phyloP scores from a whole-genome alignment of 2,888 invertebrate species.

The Schrankia costaestrigalis region DNA sequence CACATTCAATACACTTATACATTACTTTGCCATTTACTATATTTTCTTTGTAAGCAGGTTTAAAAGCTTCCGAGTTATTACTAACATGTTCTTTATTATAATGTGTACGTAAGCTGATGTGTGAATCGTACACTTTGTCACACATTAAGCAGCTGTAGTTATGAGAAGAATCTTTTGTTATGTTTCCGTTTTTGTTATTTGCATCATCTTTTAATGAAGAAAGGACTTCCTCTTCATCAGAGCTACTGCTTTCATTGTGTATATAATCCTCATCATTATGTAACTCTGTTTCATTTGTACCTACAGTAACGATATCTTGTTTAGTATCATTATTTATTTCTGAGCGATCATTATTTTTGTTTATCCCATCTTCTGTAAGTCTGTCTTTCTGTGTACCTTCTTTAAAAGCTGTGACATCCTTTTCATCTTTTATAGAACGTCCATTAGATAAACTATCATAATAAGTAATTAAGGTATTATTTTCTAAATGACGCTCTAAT shows the following conservation, averaged over 20 bases:
- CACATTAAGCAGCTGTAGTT: slow-evolving; percentile 45
- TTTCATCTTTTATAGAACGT: slow-evolving; percentile 15
- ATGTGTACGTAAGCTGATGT: slow-evolving; percentile 42
- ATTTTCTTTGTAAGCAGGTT: slow-evolving; percentile 20
- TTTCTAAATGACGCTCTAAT: slow-evolving; percentile 27
- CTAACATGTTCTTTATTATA: slow-evolving; percentile 37
- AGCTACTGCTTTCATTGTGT: slow-evolving; percentile 8
- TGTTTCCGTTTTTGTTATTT: neutral
- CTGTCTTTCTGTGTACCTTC: neutral
- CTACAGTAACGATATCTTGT: too few species aligned
- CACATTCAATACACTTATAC: slow-evolving; percentile 51
- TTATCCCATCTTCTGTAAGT: neutral
- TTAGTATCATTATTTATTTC: too few species aligned
- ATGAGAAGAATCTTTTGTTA: slow-evolving; percentile 6
- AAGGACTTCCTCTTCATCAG: slow-evolving; percentile 10
- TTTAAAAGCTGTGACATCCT: neutral
- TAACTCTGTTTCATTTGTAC: slow-evolving; percentile 3
- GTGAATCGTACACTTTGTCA: slow-evolving; percentile 31
- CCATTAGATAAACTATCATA: slow-evolving; percentile 22
- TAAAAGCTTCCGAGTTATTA: slow-evolving; percentile 3
- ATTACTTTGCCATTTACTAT: slow-evolving; percentile 16
- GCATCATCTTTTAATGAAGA: slow-evolving; percentile 4
- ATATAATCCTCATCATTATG: neutral
- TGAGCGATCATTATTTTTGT: too few species aligned
- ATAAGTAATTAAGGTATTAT: slow-evolving; percentile 22